Evolutionary conservation across 2,888 invertebrate genomes (phyloP).

Genomic region (Odontomyia ornata): DNA sequence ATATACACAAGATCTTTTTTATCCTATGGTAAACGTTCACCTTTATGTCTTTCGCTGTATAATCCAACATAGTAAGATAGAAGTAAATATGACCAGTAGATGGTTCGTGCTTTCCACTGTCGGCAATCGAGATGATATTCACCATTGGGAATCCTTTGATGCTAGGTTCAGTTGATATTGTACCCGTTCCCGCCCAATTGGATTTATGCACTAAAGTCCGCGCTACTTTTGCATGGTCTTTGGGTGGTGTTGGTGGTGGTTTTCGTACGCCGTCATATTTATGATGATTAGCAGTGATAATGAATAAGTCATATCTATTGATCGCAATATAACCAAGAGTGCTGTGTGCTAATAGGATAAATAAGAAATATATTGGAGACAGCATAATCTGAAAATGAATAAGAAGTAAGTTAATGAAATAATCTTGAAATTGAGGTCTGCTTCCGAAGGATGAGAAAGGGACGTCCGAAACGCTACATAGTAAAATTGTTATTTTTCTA

Average conservation of each 20-base stretch:
- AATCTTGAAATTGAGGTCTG: no score
- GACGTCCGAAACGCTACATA: no score
- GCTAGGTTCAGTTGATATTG: constrained; percentile 57
- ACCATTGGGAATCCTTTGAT: constrained; percentile 62
- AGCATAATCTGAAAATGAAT: background rate
- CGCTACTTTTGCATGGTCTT: constrained; percentile 61
- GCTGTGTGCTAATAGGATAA: background rate
- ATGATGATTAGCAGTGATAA: background rate
- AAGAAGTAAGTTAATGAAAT: background rate
- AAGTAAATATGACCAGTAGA: constrained; percentile 62
- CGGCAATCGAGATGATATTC: constrained; percentile 63
- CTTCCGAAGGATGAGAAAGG: no score
- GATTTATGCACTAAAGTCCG: constrained; percentile 60
- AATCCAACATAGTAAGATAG: constrained; percentile 61
- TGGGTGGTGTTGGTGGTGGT: constrained; percentile 43
- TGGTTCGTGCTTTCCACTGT: constrained; percentile 53
- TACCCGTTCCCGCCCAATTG: constrained; percentile 62
- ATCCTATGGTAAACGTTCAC: constrained; percentile 24
- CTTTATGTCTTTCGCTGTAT: constrained; percentile 59
- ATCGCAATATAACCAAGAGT: background rate
- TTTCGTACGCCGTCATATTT: background rate
- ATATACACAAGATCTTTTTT: background rate
- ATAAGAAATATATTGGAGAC: background rate
- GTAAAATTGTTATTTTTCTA: no score
- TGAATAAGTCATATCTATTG: background rate